These are phyloP conservation scores for Theonella swinhoei DNA, from an alignment of 37 sponge, comb jelly and placozoan species.

Conservation along the genomic window DNA sequence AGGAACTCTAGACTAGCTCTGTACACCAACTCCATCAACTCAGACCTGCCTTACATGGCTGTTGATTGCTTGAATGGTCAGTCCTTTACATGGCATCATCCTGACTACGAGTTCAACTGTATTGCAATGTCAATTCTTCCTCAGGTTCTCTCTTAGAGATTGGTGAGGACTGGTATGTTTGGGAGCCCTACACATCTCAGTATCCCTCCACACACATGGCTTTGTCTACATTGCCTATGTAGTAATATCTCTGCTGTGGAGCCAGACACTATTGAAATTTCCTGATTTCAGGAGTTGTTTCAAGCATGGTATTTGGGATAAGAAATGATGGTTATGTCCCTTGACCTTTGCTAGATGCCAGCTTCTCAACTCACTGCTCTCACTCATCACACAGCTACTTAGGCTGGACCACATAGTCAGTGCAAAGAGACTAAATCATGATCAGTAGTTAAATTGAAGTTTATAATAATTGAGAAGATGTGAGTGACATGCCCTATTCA, in stretches of 20 bases:
- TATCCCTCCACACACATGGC: constrained; percentile 8
- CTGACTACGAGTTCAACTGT: too few relatives aligned
- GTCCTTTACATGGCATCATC: too few relatives aligned
- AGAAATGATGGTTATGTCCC: too few relatives aligned
- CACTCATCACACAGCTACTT: background rate
- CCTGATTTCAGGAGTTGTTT: background rate
- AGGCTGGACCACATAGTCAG: background rate
- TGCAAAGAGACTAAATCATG: background rate
- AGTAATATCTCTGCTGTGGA: constrained; percentile 8
- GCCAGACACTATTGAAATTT: background rate
- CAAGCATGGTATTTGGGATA: background rate
- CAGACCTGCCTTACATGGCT: background rate
- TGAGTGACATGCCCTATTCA: too few relatives aligned
- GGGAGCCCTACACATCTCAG: constrained; percentile 38
- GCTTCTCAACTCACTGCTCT: background rate
- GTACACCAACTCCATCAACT: background rate
- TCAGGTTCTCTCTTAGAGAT: constrained; percentile 9
- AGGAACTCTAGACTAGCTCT: background rate
- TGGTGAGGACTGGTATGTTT: background rate
- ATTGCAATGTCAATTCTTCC: too few relatives aligned
- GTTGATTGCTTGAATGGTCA: constrained; percentile 3
- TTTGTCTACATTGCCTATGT: too few relatives aligned
- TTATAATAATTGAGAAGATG: background rate
- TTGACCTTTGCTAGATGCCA: too few relatives aligned
- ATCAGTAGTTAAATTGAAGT: background rate